phyloP scores from a whole-genome alignment of 1,140 invertebrate species.

The Drosophila pruinosa region DNA sequence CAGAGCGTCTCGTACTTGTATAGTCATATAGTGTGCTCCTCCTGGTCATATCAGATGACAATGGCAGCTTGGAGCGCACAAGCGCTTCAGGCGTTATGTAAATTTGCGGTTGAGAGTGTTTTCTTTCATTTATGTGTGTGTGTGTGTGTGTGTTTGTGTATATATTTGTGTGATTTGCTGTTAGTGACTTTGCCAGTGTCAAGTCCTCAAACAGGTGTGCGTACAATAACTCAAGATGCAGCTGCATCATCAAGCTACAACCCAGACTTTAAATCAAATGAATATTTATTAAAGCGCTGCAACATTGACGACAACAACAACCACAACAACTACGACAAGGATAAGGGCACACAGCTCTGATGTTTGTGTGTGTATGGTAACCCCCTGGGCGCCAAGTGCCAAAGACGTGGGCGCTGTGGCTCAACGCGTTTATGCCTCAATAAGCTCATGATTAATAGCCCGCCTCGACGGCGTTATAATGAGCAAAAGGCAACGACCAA shows the following conservation, averaged over 20 bases:
- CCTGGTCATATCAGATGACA: constrained; percentile 42
- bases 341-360: not conserved
- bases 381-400: constrained; percentile 36
- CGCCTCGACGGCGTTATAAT: constrained; percentile 63
- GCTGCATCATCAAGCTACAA: constrained; percentile 4
- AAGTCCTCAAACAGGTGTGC: constrained; percentile 63
- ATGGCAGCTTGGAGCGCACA: constrained; percentile 23
- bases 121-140: constrained; percentile 31
- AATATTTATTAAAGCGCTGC: constrained; percentile 67
- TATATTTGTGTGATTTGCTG: constrained; percentile 23
- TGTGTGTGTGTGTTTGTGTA: not conserved
- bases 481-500: constrained; percentile 65
- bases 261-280: constrained; percentile 57
- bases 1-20: constrained; percentile 7
- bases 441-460: constrained; percentile 80
- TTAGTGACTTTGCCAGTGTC: constrained; percentile 12
- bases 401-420: constrained; percentile 60
- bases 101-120: constrained; percentile 56
- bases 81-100: constrained; percentile 54
- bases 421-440: constrained; percentile 76
- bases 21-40: constrained; percentile 1
- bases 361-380: not conserved
- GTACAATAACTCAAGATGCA: constrained; percentile 47
- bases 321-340: not conserved
- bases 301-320: constrained; percentile 6